These are phyloP conservation scores for Tragulus kanchil DNA, from an alignment of 2,113 vertebrate species.

Conservation along the genomic window DNA sequence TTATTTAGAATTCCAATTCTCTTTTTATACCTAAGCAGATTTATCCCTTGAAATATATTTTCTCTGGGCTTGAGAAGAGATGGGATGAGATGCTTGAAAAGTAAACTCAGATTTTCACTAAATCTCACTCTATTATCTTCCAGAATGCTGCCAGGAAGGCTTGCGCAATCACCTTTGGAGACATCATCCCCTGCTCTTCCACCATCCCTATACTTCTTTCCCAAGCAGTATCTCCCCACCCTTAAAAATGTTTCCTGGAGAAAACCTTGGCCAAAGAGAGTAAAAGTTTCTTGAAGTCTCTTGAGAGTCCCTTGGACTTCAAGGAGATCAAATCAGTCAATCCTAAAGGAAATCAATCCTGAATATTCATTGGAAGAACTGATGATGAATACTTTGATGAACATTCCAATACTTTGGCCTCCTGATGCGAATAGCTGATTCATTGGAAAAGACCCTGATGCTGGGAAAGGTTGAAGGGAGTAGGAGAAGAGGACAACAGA, in stretches of 20 bases:
- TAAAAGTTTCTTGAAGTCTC: too few species aligned
- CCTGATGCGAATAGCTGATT: too few species aligned
- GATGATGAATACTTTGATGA: too few species aligned
- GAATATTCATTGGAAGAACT: background rate
- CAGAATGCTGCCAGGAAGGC: too few species aligned
- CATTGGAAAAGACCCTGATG: too few species aligned
- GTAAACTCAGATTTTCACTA: background rate
- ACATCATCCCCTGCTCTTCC: too few species aligned
- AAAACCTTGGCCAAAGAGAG: background rate
- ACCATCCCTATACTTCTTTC: rapidly evolving
- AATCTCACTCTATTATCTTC: background rate
- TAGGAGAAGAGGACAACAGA: too few species aligned
- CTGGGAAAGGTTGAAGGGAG: too few species aligned
- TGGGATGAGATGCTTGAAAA: background rate
- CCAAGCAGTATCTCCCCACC: background rate
- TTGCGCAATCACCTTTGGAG: background rate
- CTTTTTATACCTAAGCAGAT: background rate
- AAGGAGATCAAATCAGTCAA: too few species aligned
- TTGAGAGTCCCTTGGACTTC: too few species aligned
- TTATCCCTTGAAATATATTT: background rate
- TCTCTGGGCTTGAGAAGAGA: background rate
- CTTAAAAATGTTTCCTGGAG: background rate
- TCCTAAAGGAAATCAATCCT: too few species aligned
- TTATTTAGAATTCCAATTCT: background rate
- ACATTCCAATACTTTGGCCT: too few species aligned